phyloP scores from a whole-genome alignment of 2,113 vertebrate species.

The Oryzias curvinotus region DNA sequence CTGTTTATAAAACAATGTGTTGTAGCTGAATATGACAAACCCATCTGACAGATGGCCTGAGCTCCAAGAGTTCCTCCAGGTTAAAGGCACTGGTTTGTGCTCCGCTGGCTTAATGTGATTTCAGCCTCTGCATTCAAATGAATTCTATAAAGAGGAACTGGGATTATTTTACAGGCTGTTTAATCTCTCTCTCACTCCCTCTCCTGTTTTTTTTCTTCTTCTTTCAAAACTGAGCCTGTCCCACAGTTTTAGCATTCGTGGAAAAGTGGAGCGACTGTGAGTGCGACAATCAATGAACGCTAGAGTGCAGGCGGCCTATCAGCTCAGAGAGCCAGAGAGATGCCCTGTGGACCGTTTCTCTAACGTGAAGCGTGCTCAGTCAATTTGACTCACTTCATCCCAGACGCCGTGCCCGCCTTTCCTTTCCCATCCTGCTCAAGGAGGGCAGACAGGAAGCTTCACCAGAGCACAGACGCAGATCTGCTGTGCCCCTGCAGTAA shows the following conservation, averaged over 20 bases:
- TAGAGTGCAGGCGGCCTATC: conserved; percentile 73
- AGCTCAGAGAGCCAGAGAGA: conserved; percentile 64
- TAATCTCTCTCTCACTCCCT: conserved; percentile 57
- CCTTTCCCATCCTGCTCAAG: conserved; percentile 53
- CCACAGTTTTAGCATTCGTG: conserved; percentile 66
- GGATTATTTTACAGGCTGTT: conserved; percentile 71
- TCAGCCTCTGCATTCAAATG: conserved; percentile 67
- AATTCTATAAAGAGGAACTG: conserved; percentile 68
- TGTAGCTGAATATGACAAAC: conserved; percentile 55
- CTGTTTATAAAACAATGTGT: conserved; percentile 81
- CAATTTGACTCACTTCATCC: conserved; percentile 70
- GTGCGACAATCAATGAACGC: conserved; percentile 67
- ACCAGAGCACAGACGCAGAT: conserved; percentile 39
- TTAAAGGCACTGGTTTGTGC: conserved; percentile 58
- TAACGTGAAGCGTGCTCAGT: conserved; percentile 68
- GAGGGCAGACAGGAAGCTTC: conserved; percentile 50
- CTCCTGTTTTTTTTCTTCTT: conserved; percentile 22
- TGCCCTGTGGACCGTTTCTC: conserved; percentile 72
- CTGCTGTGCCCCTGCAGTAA: conserved; percentile 34
- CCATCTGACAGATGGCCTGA: conserved; percentile 73
- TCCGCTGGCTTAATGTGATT: conserved; percentile 71
- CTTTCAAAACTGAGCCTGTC: conserved; percentile 59
- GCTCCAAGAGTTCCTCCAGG: conserved; percentile 52
- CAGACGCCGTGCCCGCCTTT: conserved; percentile 49
- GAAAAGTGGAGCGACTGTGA: conserved; percentile 64